These are phyloP conservation scores for Amblyornis subalaris DNA, from an alignment of 2,113 vertebrate species.

Conservation along the genomic window DNA sequence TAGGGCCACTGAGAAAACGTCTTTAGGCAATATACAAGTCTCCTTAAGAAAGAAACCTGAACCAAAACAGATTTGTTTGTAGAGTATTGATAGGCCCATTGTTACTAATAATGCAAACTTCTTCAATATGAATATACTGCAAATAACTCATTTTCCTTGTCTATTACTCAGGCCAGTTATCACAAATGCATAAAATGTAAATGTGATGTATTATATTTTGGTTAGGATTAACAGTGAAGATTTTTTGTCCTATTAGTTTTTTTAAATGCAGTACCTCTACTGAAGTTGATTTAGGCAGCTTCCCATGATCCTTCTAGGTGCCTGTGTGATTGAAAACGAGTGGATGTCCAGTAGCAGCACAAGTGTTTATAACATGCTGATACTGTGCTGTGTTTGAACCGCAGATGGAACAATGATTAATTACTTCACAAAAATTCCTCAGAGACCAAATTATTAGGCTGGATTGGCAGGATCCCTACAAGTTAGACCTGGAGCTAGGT, in stretches of 20 bases:
- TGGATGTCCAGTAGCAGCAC: background rate
- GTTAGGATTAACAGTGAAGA: slow-evolving; percentile 3
- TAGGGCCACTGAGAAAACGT: background rate
- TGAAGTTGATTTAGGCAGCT: background rate
- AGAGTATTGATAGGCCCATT: slow-evolving; percentile 43
- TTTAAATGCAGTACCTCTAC: slow-evolving; percentile 42
- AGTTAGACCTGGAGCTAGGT: background rate
- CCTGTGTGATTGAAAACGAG: background rate
- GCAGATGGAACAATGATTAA: background rate
- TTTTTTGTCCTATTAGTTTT: slow-evolving; percentile 21
- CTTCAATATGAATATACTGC: slow-evolving; percentile 59
- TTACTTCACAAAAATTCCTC: background rate
- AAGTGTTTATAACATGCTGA: background rate
- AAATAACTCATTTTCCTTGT: slow-evolving; percentile 65
- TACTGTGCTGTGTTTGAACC: background rate
- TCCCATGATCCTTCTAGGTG: background rate
- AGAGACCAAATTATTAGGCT: background rate
- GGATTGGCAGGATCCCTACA: background rate
- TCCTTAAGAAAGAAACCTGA: slow-evolving; percentile 19
- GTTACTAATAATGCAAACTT: slow-evolving; percentile 72
- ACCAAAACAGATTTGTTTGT: slow-evolving; percentile 64
- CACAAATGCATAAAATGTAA: slow-evolving; percentile 66
- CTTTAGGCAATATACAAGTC: slow-evolving; percentile 15
- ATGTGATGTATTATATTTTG: slow-evolving; percentile 30
- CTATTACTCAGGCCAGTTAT: slow-evolving; percentile 55